phyloP scores from a whole-genome alignment of 1,140 invertebrate species.

The Pissodes strobi region DNA sequence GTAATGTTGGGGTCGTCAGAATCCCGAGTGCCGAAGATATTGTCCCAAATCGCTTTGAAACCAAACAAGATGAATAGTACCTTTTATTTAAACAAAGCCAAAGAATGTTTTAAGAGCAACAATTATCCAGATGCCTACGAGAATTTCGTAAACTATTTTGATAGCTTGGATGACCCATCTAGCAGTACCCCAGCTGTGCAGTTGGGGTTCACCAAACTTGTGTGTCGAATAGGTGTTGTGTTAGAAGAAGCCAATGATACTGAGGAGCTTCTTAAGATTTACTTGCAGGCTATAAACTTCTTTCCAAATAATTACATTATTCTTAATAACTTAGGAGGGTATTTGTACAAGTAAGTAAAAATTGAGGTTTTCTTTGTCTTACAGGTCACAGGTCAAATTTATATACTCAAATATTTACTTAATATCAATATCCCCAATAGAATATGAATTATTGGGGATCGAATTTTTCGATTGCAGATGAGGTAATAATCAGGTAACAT shows the following conservation, averaged over 20 bases:
- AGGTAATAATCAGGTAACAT: too few relatives aligned
- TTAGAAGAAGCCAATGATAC: constrained; percentile 35
- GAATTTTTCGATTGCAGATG: too few relatives aligned
- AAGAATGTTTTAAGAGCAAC: constrained; percentile 32
- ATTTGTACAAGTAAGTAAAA: constrained; percentile 40
- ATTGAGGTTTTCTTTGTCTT: too few relatives aligned
- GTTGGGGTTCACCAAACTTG: constrained; percentile 32
- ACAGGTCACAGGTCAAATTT: too few relatives aligned
- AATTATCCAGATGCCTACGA: constrained; percentile 37
- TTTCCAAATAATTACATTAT: constrained; percentile 45
- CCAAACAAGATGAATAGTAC: constrained; percentile 29
- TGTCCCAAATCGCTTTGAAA: constrained; percentile 17
- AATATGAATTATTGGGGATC: too few relatives aligned
- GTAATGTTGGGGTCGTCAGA: constrained; percentile 30
- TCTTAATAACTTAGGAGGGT: constrained; percentile 44
- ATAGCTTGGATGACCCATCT: constrained; percentile 36
- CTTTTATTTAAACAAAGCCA: constrained; percentile 36
- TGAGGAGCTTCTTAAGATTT: constrained; percentile 41
- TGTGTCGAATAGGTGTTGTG: constrained; percentile 33
- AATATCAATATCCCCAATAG: too few relatives aligned
- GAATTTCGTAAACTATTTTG: constrained; percentile 40
- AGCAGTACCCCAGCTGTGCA: constrained; percentile 30
- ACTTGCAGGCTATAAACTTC: constrained; percentile 41
- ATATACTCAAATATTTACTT: too few relatives aligned
- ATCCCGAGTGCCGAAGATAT: constrained; percentile 24